A percentile compares a stretch with the other conserved stretches of the same genome.
These are phyloP conservation scores for Gobiocypris rarus DNA, from an alignment of 2,113 vertebrate genomes.

Conservation along the genomic window DNA sequence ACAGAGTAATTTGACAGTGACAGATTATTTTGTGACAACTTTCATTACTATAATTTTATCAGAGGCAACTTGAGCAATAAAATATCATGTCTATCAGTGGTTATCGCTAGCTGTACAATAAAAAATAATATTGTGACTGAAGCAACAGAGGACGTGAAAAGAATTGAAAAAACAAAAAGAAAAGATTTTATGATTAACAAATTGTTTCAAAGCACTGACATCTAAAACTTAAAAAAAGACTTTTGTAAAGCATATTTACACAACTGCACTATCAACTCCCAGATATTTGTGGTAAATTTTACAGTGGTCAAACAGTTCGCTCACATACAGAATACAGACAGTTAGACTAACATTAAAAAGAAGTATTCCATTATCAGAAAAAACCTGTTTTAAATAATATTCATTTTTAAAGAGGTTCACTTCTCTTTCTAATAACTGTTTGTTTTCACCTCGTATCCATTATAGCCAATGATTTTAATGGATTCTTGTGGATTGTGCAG, in stretches of 20 bases:
- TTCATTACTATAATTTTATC: slow-evolving; percentile 13
- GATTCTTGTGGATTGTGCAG: background rate
- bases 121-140: background rate
- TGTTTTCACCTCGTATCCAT: background rate
- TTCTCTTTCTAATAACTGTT: background rate
- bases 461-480: background rate
- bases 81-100: slow-evolving; percentile 27
- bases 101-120: slow-evolving; percentile 26
- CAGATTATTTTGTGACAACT: slow-evolving; percentile 17
- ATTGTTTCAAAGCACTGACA: background rate
- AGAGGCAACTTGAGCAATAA: background rate
- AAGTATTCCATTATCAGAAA: background rate
- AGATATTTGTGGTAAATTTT: background rate
- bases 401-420: background rate
- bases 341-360: slow-evolving; percentile 2
- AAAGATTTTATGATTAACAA: background rate
- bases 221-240: background rate
- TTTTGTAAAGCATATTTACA: background rate
- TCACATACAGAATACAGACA: background rate
- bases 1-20: slow-evolving; percentile 10
- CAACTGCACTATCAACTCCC: slow-evolving; percentile 4
- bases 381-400: slow-evolving; percentile 15
- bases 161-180: background rate
- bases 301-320: slow-evolving; percentile 33
- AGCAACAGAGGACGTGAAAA: slow-evolving; percentile 2